These are phyloP conservation scores for Anoura caudifer DNA, from an alignment of 2,113 vertebrate genomes.

Conservation along the genomic window DNA sequence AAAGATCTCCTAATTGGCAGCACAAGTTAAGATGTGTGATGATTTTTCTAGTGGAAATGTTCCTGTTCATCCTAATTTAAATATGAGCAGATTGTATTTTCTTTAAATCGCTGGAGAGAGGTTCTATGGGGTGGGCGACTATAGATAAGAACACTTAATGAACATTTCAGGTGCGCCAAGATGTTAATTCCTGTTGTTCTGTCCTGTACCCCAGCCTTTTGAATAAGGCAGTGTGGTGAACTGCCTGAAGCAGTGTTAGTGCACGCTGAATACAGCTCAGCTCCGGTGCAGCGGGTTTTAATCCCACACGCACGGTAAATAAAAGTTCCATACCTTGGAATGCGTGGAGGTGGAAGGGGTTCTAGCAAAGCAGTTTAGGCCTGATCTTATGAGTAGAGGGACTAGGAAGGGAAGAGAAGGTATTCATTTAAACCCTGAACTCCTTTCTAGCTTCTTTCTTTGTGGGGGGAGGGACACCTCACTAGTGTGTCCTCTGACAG, in stretches of 20 bases:
- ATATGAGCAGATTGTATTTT: neutral
- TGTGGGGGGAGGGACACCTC: too few species aligned
- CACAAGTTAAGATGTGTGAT: constrained; percentile 9
- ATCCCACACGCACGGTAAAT: neutral
- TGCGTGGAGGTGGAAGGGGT: neutral
- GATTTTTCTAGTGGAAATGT: neutral
- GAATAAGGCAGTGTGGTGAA: neutral
- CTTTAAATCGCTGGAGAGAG: neutral
- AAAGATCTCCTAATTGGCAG: constrained; percentile 8
- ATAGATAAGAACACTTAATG: neutral
- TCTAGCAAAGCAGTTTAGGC: neutral
- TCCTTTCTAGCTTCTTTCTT: neutral
- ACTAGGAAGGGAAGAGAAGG: neutral
- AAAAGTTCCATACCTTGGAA: neutral
- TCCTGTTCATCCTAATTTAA: neutral
- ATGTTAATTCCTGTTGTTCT: neutral
- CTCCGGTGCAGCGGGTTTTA: neutral
- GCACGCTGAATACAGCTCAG: neutral
- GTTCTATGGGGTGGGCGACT: neutral
- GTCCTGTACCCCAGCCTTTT: neutral
- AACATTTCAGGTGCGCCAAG: neutral
- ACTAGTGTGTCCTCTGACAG: neutral
- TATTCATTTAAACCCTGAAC: too few species aligned
- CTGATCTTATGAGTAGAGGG: neutral
- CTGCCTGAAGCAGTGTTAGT: neutral